A percentile compares a stretch with the other conserved stretches of the same genome.
These are phyloP conservation scores for Thryonomys swinderianus DNA, from an alignment of 2,113 vertebrate species.

Conservation along the genomic window DNA sequence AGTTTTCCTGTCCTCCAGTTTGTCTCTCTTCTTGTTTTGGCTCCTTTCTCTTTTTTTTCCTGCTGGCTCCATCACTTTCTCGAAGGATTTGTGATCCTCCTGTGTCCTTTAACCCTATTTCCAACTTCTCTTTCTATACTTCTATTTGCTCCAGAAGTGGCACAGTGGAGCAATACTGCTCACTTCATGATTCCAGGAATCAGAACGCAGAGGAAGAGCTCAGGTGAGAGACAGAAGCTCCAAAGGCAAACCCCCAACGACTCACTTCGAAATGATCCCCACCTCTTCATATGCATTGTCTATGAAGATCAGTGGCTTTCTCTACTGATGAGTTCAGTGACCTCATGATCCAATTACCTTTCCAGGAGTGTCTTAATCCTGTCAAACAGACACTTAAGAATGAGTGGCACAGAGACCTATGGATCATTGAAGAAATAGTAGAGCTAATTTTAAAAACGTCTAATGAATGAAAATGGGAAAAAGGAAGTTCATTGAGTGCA, in stretches of 20 bases:
- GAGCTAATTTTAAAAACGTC: neutral
- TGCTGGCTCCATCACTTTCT: too few relatives aligned
- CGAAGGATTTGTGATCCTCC: too few relatives aligned
- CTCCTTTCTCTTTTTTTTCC: too few relatives aligned
- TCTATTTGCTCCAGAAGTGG: too few relatives aligned
- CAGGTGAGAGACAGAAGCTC: neutral
- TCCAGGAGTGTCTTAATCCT: neutral
- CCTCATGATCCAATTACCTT: neutral
- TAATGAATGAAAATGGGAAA: neutral
- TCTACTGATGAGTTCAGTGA: neutral
- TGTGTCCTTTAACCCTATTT: too few relatives aligned
- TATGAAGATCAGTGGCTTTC: neutral
- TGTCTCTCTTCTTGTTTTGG: too few relatives aligned
- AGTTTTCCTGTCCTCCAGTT: too few relatives aligned
- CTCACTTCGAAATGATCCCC: neutral
- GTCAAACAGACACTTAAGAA: neutral
- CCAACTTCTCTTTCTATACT: too few relatives aligned
- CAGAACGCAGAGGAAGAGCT: neutral
- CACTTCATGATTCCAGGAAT: neutral
- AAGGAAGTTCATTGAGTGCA: neutral
- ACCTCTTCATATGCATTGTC: neutral
- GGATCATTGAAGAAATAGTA: neutral
- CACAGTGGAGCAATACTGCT: neutral
- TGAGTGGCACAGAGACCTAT: neutral
- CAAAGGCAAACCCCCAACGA: neutral